Conservation (phyloP, 1,140 invertebrate species). For the Drosophila navojoa region DNA sequence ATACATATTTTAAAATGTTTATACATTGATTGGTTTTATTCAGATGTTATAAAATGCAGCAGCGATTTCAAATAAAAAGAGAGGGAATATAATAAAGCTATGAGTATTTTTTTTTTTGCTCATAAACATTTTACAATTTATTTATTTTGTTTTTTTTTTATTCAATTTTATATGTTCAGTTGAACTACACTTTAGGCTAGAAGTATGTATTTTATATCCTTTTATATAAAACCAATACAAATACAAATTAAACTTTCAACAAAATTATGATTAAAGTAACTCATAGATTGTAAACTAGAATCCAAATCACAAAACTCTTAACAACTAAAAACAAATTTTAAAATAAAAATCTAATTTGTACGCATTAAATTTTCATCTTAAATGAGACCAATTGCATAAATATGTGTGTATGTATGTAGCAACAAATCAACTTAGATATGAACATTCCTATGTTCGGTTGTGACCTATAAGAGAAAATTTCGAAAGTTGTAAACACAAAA, state of each 20-base stretch:
- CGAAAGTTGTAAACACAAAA: conserved; percentile 22
- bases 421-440: conserved; percentile 58
- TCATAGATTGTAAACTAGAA: conserved; percentile 52
- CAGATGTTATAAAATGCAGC: conserved; percentile 48
- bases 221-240: conserved; percentile 12
- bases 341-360: conserved; percentile 67
- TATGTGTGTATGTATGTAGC: conserved; percentile 24
- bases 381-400: conserved; percentile 70
- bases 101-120: conserved; percentile 61
- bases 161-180: conserved; percentile 16
- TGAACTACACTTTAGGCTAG: conserved; percentile 22
- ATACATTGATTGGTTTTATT: conserved; percentile 31
- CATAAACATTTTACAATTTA: conserved; percentile 19
- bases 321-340: conserved; percentile 39
- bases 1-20: conserved; percentile 35
- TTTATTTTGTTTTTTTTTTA: conserved; percentile 2
- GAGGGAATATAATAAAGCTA: conserved; percentile 52
- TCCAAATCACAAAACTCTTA: conserved; percentile 64
- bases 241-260: conserved; percentile 14
- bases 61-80: conserved; percentile 64
- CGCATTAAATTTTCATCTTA: conserved; percentile 48
- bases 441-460: conserved; percentile 51
- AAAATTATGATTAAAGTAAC: conserved; percentile 31
- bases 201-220: conserved; percentile 36
- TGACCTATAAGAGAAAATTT: conserved; percentile 58